phyloP scores from a whole-genome alignment of 2,888 invertebrate genomes.

The Aleiodes alternator region DNA sequence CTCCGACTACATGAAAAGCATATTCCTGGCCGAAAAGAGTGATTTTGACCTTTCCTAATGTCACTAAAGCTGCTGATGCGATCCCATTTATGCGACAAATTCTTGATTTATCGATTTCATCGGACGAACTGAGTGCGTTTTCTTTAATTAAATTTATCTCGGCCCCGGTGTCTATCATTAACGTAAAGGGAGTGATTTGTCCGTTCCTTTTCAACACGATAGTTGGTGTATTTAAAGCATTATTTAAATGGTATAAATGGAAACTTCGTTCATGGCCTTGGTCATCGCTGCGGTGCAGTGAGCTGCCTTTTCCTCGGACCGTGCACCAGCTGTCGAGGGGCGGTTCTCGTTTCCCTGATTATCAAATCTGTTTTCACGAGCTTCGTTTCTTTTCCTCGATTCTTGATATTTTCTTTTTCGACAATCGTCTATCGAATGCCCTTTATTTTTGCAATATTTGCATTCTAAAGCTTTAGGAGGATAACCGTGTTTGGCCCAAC shows the following conservation, averaged over 20 bases:
- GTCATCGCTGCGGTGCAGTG: background rate
- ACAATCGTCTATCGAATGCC: background rate
- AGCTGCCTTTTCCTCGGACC: constrained; percentile 10
- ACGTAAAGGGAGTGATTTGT: background rate
- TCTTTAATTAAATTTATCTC: constrained; percentile 8
- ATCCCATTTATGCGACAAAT: background rate
- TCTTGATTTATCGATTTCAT: background rate
- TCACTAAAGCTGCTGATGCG: background rate
- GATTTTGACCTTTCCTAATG: background rate
- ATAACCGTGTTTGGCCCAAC: too few species aligned
- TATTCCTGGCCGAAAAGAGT: background rate
- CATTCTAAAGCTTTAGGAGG: too few species aligned
- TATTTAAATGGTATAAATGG: background rate
- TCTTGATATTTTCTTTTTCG: constrained; percentile 20
- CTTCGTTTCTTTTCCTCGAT: background rate
- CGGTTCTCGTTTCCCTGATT: background rate
- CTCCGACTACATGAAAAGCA: background rate
- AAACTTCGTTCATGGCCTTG: background rate
- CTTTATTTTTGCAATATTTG: too few species aligned
- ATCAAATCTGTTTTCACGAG: background rate
- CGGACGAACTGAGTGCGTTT: background rate
- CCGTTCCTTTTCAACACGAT: background rate
- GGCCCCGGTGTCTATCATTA: constrained; percentile 13
- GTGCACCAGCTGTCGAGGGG: background rate
- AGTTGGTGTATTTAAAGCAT: background rate